Evolutionary conservation across 2,113 vertebrate genomes (phyloP).

Genomic region (Oophaga pumilio): DNA sequence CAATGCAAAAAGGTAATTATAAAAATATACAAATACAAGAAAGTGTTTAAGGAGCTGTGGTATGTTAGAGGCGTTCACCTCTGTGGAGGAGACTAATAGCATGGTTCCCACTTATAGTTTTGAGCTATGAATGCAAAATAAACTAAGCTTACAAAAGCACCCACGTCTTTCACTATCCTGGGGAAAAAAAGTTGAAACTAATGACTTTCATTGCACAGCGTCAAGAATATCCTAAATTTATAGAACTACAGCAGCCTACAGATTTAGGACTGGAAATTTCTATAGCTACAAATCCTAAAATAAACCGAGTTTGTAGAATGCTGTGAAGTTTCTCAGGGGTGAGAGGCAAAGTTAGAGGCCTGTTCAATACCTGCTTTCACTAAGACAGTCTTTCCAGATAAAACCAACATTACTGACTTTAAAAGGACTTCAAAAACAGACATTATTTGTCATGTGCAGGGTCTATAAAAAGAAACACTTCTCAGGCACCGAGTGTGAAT

Average conservation of each 20-base stretch:
- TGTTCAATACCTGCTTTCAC: slow-evolving; percentile 62
- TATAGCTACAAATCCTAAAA: slow-evolving; percentile 22
- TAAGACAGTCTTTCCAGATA: slow-evolving; percentile 66
- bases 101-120: not conserved
- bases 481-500: slow-evolving; percentile 80
- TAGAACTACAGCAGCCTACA: not conserved
- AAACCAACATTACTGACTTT: slow-evolving; percentile 70
- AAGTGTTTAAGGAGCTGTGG: not conserved
- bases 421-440: slow-evolving; percentile 70
- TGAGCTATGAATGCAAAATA: slow-evolving; percentile 4
- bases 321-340: slow-evolving; percentile 14
- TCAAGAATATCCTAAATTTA: slow-evolving; percentile 5
- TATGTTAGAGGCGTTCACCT: slow-evolving; percentile 6
- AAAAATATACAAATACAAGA: not conserved
- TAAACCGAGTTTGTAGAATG: slow-evolving; percentile 30
- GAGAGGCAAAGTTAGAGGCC: slow-evolving; percentile 62
- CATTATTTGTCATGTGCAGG: slow-evolving; percentile 76
- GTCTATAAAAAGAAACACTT: slow-evolving; percentile 86
- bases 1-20: not conserved
- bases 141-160: not conserved
- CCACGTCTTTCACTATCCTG: not conserved
- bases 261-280: not conserved
- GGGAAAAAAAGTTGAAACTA: not conserved
- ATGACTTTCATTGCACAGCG: not conserved
- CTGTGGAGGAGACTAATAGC: not conserved